phyloP scores from a whole-genome alignment of 1,140 invertebrate species.

The Dendrolimus kikuchii region DNA sequence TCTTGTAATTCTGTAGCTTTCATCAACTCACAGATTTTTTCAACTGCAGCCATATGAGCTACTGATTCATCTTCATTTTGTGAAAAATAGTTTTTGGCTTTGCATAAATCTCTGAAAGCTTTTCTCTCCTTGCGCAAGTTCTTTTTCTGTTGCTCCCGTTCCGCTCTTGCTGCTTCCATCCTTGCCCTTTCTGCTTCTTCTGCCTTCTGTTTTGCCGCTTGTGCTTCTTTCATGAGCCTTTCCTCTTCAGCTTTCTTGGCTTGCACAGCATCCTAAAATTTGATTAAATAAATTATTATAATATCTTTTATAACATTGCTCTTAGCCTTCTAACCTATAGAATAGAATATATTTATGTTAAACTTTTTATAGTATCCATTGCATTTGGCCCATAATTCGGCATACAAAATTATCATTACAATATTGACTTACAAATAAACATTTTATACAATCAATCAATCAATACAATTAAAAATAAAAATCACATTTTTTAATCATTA shows the following conservation, averaged over 20 bases:
- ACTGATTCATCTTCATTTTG: conserved; percentile 82
- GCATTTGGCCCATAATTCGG: too few relatives aligned
- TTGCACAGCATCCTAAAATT: conserved; percentile 83
- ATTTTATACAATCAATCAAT: too few relatives aligned
- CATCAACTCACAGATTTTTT: conserved; percentile 90
- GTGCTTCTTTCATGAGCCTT: conserved; percentile 78
- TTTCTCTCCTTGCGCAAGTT: conserved; percentile 91
- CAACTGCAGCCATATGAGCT: conserved; percentile 89
- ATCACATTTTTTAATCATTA: too few relatives aligned
- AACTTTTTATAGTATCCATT: too few relatives aligned
- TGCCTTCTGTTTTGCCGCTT: conserved; percentile 85
- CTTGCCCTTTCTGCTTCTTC: conserved; percentile 86
- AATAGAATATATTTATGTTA: too few relatives aligned
- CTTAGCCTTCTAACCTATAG: too few relatives aligned
- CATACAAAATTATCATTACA: too few relatives aligned
- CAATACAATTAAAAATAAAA: too few relatives aligned
- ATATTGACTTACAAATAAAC: too few relatives aligned
- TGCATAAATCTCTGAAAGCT: conserved; percentile 86
- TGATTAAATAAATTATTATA: background rate
- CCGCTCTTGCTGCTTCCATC: conserved; percentile 87
- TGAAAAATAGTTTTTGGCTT: conserved; percentile 91
- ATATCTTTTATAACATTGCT: background rate
- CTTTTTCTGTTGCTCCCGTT: conserved; percentile 88
- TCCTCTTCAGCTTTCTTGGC: conserved; percentile 90
- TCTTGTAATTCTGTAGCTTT: conserved; percentile 82